Percentiles rank a stretch among this genome's conserved stretches.
These are phyloP conservation scores for Labia minor DNA, from an alignment of 2,888 invertebrate species.

Conservation along the genomic window DNA sequence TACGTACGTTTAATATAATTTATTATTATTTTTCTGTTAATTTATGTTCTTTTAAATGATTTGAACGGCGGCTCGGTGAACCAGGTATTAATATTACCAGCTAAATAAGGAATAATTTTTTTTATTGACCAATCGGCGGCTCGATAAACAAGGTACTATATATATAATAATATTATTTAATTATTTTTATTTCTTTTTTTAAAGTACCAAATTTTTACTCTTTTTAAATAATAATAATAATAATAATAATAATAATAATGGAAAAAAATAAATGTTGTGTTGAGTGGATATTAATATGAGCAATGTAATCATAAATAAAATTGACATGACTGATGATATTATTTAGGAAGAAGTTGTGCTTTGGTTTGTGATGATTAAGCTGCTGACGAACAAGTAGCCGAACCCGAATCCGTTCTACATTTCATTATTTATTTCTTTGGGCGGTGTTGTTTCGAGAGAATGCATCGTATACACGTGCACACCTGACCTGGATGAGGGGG, in stretches of 20 bases:
- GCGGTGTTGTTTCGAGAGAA: background rate
- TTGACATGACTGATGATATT: constrained; percentile 13
- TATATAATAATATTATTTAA: no score
- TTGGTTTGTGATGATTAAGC: constrained; percentile 4
- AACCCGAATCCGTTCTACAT: background rate
- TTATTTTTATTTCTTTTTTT: no score
- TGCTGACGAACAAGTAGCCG: constrained; percentile 7
- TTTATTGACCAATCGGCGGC: no score
- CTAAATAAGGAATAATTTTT: no score
- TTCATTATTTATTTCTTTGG: constrained; percentile 13
- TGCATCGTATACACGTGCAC: background rate
- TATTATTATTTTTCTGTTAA: no score
- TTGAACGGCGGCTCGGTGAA: no score
- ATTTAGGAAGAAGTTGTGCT: background rate
- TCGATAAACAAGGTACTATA: no score
- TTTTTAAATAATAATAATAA: no score
- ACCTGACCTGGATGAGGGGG: background rate
- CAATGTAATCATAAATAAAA: constrained; percentile 1
- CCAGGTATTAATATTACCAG: no score
- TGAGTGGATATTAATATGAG: background rate
- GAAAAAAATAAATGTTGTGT: background rate
- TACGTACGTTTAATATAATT: no score
- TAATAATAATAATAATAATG: background rate
- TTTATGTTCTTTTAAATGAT: no score
- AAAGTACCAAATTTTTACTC: no score